phyloP scores from a whole-genome alignment of 2,797 vertebrate genomes.

The Hyperoplus lanceolatus region DNA sequence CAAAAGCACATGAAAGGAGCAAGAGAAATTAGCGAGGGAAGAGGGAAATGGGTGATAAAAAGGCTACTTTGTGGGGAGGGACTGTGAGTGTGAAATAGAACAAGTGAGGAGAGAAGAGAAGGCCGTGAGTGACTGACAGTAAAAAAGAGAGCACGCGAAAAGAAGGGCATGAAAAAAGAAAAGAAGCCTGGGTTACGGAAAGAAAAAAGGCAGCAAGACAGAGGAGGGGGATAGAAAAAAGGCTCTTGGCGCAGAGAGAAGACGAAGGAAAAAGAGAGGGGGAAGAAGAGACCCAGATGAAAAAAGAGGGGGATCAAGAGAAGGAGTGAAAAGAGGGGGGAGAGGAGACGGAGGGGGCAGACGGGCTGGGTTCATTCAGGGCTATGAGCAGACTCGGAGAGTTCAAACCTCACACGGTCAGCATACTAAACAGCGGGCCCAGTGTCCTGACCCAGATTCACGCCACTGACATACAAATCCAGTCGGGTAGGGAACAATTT shows the following conservation, averaged over 20 bases:
- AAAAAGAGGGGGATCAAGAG: constrained; percentile 42
- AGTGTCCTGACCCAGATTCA: constrained; percentile 85
- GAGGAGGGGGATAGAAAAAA: constrained; percentile 64
- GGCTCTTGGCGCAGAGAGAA: constrained; percentile 59
- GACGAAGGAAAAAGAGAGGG: constrained; percentile 43
- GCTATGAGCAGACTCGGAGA: constrained; percentile 73
- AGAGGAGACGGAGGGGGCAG: constrained; percentile 63
- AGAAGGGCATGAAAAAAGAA: constrained; percentile 60
- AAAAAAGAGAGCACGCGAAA: constrained; percentile 69
- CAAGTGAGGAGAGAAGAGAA: constrained; percentile 78
- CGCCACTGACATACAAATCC: constrained; percentile 81
- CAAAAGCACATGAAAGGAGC: constrained; percentile 85
- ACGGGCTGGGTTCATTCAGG: constrained; percentile 79
- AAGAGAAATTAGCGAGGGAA: constrained; percentile 82
- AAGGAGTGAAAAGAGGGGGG: constrained; percentile 50
- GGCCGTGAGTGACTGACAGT: constrained; percentile 78
- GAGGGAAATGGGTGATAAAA: constrained; percentile 85
- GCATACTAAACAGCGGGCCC: constrained; percentile 83
- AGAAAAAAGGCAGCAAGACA: constrained; percentile 67
- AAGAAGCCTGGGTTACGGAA: constrained; percentile 63
- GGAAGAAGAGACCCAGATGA: constrained; percentile 38
- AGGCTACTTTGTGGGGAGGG: constrained; percentile 80
- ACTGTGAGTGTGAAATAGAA: constrained; percentile 80
- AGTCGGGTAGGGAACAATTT: constrained; percentile 50
- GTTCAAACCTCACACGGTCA: constrained; percentile 79